Evolutionary conservation across 2,113 vertebrate genomes (phyloP).

Genomic region (Erythrolamprus reginae): DNA sequence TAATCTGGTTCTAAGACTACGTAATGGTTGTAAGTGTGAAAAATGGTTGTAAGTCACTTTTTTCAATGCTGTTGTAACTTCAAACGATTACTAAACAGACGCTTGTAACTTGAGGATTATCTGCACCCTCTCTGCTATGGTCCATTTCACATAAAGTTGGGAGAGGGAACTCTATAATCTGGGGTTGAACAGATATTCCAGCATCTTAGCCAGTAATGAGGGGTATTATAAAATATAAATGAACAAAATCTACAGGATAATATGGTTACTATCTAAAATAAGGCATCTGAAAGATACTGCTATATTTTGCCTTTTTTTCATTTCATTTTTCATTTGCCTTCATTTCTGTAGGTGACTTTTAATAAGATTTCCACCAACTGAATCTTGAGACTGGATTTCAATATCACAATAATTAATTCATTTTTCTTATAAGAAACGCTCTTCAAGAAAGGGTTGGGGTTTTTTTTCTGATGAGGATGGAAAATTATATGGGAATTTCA

Average conservation of each 20-base stretch:
- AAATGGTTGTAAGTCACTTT: no score
- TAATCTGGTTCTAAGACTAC: no score
- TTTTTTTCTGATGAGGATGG: neutral
- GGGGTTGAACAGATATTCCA: neutral
- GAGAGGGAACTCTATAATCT: neutral
- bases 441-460: neutral
- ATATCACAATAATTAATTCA: neutral
- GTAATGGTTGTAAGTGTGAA: no score
- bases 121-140: neutral
- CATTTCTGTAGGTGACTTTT: no score
- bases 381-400: neutral
- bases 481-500: neutral
- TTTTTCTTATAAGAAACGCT: neutral
- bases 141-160: neutral
- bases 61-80: no score
- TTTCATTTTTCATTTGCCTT: no score
- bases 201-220: neutral
- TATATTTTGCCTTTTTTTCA: neutral
- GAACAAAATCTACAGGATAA: neutral
- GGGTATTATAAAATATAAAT: neutral
- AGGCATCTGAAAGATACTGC: neutral
- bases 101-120: no score
- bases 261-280: neutral
- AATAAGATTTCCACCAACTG: neutral
- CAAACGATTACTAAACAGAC: no score